Evolutionary conservation across 2,797 vertebrate species (phyloP).

Genomic region (Clamator glandarius): DNA sequence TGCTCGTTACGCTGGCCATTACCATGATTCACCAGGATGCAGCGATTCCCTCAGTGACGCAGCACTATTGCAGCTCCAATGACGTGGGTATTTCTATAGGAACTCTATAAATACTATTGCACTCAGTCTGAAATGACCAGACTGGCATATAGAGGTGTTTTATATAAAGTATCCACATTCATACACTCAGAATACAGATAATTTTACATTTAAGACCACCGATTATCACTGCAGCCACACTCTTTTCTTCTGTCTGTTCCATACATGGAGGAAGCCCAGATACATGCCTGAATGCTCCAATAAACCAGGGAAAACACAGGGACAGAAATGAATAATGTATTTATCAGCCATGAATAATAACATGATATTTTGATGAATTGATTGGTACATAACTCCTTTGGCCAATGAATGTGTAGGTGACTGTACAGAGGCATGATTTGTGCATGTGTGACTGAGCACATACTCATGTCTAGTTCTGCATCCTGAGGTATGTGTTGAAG

Average conservation of each 20-base stretch:
- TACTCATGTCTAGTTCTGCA: not conserved
- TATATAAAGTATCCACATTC: rapidly evolving
- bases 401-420: not conserved
- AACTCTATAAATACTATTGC: not conserved
- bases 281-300: not conserved
- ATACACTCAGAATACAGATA: not conserved
- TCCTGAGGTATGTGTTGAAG: not conserved
- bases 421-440: not conserved
- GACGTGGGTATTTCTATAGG: not conserved
- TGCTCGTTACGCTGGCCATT: not conserved
- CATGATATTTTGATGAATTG: not conserved
- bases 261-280: not conserved
- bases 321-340: not conserved
- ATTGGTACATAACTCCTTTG: not conserved
- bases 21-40: rapidly evolving
- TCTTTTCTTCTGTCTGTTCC: not conserved
- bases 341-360: not conserved
- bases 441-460: not conserved
- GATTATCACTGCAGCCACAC: not conserved
- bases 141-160: not conserved
- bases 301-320: not conserved
- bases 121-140: not conserved
- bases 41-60: not conserved
- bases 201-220: not conserved
- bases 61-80: not conserved